Percentiles rank a stretch among this genome's conserved stretches.
Evolutionary conservation across 2,797 vertebrate genomes (phyloP).

Genomic region (Tokudaia muenninki): DNA sequence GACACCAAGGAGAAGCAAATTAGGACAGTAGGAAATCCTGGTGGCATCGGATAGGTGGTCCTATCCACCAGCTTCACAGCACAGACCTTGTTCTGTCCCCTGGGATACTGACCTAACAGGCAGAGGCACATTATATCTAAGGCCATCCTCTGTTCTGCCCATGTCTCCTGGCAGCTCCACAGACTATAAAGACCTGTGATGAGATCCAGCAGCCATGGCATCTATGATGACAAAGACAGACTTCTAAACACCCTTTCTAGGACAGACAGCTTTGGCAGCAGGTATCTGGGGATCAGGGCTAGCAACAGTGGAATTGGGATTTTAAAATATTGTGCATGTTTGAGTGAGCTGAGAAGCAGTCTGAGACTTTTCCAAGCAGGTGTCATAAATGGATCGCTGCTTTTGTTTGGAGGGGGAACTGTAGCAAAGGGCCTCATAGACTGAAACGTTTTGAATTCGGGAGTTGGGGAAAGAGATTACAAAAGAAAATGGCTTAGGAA

Average conservation of each 20-base stretch:
- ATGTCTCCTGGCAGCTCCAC: too few relatives aligned
- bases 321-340: slow-evolving; percentile 3
- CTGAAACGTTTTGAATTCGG: not conserved
- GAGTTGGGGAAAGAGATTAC: not conserved
- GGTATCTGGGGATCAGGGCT: not conserved
- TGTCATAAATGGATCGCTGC: not conserved
- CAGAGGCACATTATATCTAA: not conserved
- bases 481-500: not conserved
- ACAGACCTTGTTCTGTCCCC: not conserved
- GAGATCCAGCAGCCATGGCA: not conserved
- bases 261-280: not conserved
- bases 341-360: not conserved
- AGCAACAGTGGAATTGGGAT: not conserved
- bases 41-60: accelerated
- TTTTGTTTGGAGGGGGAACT: not conserved
- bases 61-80: not conserved
- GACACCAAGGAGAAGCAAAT: not conserved
- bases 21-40: not conserved
- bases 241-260: not conserved
- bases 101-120: not conserved
- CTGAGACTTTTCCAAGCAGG: not conserved
- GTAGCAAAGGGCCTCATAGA: not conserved
- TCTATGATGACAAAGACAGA: not conserved
- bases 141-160: not conserved
- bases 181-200: not conserved